Evolutionary conservation across 1,140 invertebrate species (phyloP), one percentile per base, ranked within the genome.

Genomic region (Bombus soroeensis): DNA sequence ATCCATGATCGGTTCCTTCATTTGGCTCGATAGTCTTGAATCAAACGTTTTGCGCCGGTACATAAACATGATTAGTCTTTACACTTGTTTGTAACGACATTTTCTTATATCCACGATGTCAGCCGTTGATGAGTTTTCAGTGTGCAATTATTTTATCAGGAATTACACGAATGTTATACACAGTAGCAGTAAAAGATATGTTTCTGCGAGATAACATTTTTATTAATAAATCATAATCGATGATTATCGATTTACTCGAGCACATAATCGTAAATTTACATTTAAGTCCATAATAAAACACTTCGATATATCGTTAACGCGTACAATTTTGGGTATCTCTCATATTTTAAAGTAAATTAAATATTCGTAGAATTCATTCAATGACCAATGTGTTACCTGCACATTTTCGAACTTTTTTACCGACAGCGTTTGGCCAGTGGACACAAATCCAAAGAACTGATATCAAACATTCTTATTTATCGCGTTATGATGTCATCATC

Each of bases 51-150:
- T 10, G 15, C 12, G 4, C 25, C 15, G 15, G 22, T 32, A 72
- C 2, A 2, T 66, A 47, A 84, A 71, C 37, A 25, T 13, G 53
- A 62, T 72, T 72, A 71, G 71, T 39, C n/a, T 62, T 71, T 59
- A 25, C 39, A 79, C 79, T 79, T 84, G 66, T n/a, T 62, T 18
- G 66, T 34, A 47, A 72, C 53, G n/a, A 62, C 28, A 41, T n/a
- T 70, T 6, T 9, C n/a, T 53, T 78, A n/a, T 47, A 70, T 59
- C 28, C 5, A 32, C 2, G 1, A 66, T 66, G 1, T 41, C 13
- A 37, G 62, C 0, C 28, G 39, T 64, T 15, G 22, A 28, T 57
- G 10, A 9, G 8, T 81, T 25, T 41, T 12, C 37, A 37, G 2
- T 15, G n/a, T n/a, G 22, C 32, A 59, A 71, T 28, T 37, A 74